A percentile compares a stretch with the other conserved stretches of the same genome.
These are phyloP conservation scores for Onthophagus taurus DNA, from an alignment of 1,140 invertebrate species.

Conservation along the genomic window DNA sequence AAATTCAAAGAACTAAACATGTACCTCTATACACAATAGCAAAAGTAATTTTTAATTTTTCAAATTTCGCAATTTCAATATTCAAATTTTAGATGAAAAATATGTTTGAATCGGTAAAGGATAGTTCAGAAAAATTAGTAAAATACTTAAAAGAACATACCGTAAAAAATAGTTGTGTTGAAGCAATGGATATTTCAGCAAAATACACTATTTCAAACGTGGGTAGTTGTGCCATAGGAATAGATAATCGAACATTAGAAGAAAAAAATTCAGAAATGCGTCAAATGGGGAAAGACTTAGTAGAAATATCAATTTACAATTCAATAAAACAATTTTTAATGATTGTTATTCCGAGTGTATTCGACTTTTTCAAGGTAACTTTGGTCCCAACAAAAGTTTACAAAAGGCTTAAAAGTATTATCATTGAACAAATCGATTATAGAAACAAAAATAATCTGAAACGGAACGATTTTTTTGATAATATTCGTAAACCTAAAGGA, in stretches of 20 bases:
- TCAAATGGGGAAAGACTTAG: neutral
- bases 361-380: neutral
- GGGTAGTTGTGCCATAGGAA: conserved; percentile 1
- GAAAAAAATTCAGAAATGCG: conserved; percentile 4
- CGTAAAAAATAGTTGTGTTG: neutral
- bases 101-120: neutral
- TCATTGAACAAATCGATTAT: neutral
- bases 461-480: conserved; percentile 6
- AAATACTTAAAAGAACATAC: neutral
- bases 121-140: conserved; percentile 1
- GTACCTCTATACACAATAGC: neutral
- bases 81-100: conserved; percentile 4
- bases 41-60: conserved; percentile 1
- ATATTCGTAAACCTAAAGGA: conserved; percentile 1
- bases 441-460: conserved; percentile 1
- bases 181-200: neutral
- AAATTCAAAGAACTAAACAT: conserved; percentile 13
- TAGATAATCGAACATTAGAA: conserved; percentile 3
- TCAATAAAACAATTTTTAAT: conserved; percentile 1
- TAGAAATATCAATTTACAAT: neutral
- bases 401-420: neutral
- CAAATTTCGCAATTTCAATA: no score
- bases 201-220: conserved; percentile 6
- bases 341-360: neutral
- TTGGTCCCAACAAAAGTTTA: neutral